Percentiles rank a stretch among this genome's conserved stretches.
Evolutionary conservation across 1,140 invertebrate genomes (phyloP).

Genomic region (Zelostemma sp.): DNA sequence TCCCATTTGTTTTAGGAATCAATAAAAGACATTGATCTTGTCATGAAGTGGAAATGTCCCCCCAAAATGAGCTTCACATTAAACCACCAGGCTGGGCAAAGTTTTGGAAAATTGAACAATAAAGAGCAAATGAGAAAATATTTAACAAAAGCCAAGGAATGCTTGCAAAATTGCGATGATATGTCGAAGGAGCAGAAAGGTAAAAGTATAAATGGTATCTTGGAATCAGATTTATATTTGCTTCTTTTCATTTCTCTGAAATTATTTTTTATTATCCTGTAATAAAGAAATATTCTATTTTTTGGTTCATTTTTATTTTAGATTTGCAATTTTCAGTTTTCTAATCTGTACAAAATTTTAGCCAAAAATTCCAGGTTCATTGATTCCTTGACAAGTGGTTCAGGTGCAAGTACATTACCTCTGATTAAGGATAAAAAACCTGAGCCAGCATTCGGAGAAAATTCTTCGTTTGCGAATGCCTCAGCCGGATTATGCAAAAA

Average conservation of each 20-base stretch:
- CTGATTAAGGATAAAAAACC: no score
- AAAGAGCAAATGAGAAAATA: conserved; percentile 48
- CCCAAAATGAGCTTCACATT: conserved; percentile 62
- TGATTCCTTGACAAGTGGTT: conserved; percentile 18
- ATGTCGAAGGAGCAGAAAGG: conserved; percentile 53
- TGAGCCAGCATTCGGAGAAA: conserved; percentile 48
- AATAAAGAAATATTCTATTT: no score
- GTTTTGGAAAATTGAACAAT: conserved; percentile 56
- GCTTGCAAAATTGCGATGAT: conserved; percentile 41
- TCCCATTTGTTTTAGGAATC: conserved; percentile 55
- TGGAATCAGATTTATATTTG: no score
- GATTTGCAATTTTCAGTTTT: conserved; percentile 1
- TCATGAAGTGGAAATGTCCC: conserved; percentile 59
- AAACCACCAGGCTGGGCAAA: conserved; percentile 57
- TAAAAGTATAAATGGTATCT: no score
- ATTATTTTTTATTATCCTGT: no score
- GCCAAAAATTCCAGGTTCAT: neutral
- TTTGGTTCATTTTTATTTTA: no score
- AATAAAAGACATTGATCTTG: conserved; percentile 62
- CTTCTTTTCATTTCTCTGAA: no score
- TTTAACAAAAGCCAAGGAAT: conserved; percentile 45
- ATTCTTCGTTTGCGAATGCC: conserved; percentile 55
- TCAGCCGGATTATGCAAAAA: conserved; percentile 54
- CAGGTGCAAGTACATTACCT: no score
- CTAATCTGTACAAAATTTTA: neutral